phyloP scores from a whole-genome alignment of 2,113 vertebrate species.

The Aythya baeri region DNA sequence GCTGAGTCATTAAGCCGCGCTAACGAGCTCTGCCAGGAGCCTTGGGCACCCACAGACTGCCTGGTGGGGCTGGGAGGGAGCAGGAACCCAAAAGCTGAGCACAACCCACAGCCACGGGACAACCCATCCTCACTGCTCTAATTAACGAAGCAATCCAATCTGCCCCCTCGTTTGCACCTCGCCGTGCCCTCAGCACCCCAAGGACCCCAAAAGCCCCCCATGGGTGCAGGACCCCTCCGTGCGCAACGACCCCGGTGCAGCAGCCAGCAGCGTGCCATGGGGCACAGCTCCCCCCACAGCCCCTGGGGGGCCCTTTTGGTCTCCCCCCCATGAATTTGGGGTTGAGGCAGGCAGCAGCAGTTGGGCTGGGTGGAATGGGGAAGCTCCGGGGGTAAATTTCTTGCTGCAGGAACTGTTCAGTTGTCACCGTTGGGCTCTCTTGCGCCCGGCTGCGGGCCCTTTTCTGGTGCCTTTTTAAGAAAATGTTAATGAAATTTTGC shows the following conservation, averaged over 20 bases:
- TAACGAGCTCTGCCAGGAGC: conserved; percentile 22
- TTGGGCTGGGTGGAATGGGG: background rate
- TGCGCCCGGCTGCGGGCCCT: background rate
- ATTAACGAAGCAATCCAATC: background rate
- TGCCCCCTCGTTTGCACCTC: background rate
- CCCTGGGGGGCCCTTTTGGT: background rate
- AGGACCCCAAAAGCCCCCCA: background rate
- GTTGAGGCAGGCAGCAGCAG: background rate
- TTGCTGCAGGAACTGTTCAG: background rate
- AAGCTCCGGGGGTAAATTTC: conserved; percentile 16
- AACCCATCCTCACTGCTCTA: background rate
- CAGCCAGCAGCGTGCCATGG: background rate
- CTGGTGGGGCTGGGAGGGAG: background rate
- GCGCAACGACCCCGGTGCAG: background rate
- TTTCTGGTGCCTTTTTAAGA: background rate
- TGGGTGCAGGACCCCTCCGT: background rate
- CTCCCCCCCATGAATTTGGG: background rate
- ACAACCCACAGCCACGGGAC: background rate
- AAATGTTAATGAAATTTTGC: background rate
- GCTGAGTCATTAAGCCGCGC: background rate
- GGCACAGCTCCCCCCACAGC: background rate
- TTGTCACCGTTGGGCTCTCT: background rate
- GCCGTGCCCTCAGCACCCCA: background rate
- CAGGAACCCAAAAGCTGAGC: background rate
- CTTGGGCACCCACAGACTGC: background rate